These are phyloP conservation scores for Amphiprion percula DNA, from an alignment of 2,113 vertebrate species.

Conservation along the genomic window DNA sequence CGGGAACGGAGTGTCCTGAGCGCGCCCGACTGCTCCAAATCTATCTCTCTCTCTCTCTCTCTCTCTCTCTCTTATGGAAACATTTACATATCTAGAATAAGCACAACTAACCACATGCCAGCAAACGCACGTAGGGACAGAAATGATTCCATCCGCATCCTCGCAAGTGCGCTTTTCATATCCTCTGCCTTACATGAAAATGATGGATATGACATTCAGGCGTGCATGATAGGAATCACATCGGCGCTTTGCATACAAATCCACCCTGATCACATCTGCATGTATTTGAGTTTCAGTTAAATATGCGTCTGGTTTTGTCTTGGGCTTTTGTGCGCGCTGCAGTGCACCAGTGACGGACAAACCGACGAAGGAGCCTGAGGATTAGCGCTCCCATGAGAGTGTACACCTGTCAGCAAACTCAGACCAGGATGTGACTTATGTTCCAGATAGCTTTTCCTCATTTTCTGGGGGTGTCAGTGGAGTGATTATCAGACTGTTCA, in stretches of 20 bases:
- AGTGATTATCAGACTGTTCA: conserved; percentile 63
- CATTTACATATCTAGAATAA: conserved; percentile 65
- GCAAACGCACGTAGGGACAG: conserved; percentile 27
- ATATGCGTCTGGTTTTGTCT: conserved; percentile 60
- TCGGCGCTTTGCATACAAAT: conserved; percentile 74
- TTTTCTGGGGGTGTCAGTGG: conserved; percentile 62
- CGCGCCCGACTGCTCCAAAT: conserved; percentile 27
- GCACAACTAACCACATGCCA: conserved; percentile 51
- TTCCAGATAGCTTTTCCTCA: conserved; percentile 62
- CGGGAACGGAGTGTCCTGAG: conserved; percentile 74
- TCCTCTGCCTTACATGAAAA: conserved; percentile 67
- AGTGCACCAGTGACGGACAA: conserved; percentile 52
- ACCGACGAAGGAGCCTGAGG: conserved; percentile 61
- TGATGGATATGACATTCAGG: conserved; percentile 72
- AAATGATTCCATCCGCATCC: conserved; percentile 39
- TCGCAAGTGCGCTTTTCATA: conserved; percentile 50
- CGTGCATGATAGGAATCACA: conserved; percentile 62
- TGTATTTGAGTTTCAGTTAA: conserved; percentile 65
- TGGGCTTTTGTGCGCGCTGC: conserved; percentile 15
- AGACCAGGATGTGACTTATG: conserved; percentile 71
- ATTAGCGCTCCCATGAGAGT: conserved; percentile 65
- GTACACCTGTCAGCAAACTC: conserved; percentile 74
- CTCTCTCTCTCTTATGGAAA: conserved; percentile 2
- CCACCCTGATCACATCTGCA: conserved; percentile 67
- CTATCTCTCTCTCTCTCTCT: neutral